Base-by-base conservation (phyloP, 1,140 invertebrate genomes). In the Drosophila setifemur region DNA sequence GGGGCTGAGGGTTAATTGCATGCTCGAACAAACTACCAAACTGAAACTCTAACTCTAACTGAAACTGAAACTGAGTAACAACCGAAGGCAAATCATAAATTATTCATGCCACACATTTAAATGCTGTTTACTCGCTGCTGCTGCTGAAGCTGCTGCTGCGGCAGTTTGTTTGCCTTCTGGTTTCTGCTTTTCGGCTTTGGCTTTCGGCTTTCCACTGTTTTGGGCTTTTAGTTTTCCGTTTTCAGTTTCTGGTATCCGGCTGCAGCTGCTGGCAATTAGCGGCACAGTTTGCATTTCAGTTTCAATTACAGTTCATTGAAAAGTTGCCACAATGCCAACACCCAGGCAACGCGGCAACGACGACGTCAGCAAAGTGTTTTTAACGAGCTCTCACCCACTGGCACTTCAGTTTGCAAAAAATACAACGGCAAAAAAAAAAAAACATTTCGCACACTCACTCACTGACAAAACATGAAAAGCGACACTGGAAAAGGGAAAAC, bases 281-380 rank as follows among this genome's bases (percentile, higher is more conserved):
- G 79, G 60, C 47, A 60, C 67, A 60, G 78, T 69, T 74, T 75
- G 61, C 50, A 53, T 75, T 76, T 75, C 76, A 82, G 79, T 86
- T 85, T 85, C 81, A 86, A 85, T 85, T 85, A 81, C 82, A 85
- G 75, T 87, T 87, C 82, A 86, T 85, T 68, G 70, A 68, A 71
- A 85, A 76, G 61, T 85, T 85, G 76, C 71, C 74, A 85, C 81
- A 86, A 81, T 79, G 81, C 58, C 76, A 57, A 69, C 77, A 55
- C 74, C 58, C 58, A 58, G 49, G n/a, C n/a, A n/a, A n/a, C n/a
- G n/a, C n/a, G n/a, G n/a, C 63, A 60, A 40, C 67, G 44, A 29
- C 67, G 74, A 78, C 60, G 78, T 82, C 68, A 73, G 77, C 69
- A 86, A 85, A 85, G 79, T 85, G 79, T 81, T 85, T 81, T 86